Percentiles rank a stretch among this genome's conserved stretches.
phyloP scores from a whole-genome alignment of 2,888 invertebrate genomes.

The Griposia aprilina region DNA sequence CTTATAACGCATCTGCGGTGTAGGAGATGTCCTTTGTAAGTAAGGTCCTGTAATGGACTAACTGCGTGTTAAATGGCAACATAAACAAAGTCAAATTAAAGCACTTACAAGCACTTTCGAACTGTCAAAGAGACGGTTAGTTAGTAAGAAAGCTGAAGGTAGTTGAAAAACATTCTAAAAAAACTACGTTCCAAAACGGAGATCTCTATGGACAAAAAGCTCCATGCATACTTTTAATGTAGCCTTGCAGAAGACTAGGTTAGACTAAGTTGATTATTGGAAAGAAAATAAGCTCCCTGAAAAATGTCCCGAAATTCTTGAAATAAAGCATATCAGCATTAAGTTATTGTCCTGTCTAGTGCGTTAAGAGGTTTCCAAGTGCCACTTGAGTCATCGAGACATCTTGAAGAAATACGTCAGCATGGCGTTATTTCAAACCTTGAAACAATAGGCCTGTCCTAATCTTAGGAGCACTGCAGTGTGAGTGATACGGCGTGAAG shows the following conservation, averaged over 20 bases:
- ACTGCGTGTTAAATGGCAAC: too few species aligned
- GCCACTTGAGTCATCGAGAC: slow-evolving; percentile 27
- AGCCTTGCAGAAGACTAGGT: background rate
- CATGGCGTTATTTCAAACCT: background rate
- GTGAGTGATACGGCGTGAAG: background rate
- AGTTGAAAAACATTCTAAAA: too few species aligned
- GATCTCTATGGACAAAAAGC: background rate
- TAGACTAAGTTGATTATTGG: background rate
- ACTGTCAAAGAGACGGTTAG: background rate
- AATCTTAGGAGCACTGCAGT: background rate
- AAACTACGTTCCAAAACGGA: too few species aligned
- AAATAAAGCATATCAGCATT: slow-evolving; percentile 18
- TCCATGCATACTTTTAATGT: background rate
- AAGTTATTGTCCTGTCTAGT: background rate
- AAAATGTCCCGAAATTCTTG: background rate
- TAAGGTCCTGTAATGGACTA: background rate
- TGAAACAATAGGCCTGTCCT: slow-evolving; percentile 2
- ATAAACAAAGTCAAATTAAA: background rate
- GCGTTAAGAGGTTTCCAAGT: background rate
- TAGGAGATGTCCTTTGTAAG: background rate
- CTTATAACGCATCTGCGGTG: background rate
- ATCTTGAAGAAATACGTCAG: slow-evolving; percentile 31
- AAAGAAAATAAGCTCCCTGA: background rate
- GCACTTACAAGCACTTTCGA: background rate
- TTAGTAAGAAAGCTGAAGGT: background rate